These are phyloP conservation scores for Leguminivora glycinivorella DNA, from an alignment of 1,140 invertebrate genomes.

Conservation along the genomic window DNA sequence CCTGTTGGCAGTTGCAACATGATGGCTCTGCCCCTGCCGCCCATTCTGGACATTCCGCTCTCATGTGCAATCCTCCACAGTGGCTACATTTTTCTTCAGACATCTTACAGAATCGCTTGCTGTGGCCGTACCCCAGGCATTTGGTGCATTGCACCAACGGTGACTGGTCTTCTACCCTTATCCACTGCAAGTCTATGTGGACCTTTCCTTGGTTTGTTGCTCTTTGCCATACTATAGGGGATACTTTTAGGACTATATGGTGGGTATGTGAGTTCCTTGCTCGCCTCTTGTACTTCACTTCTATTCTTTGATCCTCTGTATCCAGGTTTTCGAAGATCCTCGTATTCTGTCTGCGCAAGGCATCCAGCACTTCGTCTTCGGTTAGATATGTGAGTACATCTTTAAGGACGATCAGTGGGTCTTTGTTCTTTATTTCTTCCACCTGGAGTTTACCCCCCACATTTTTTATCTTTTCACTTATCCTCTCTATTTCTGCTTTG, in stretches of 20 bases:
- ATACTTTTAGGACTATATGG: constrained; percentile 25
- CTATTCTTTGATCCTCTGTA: constrained; percentile 16
- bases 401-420: too few relatives aligned
- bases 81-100: constrained; percentile 29
- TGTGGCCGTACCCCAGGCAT: constrained; percentile 33
- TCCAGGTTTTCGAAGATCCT: constrained; percentile 15
- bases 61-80: constrained; percentile 32
- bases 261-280: constrained; percentile 28
- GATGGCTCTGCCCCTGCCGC: neutral
- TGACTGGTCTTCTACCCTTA: constrained; percentile 33
- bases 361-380: too few relatives aligned
- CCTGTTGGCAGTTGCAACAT: constrained; percentile 30
- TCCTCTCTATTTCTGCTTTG: too few relatives aligned
- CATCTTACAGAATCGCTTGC: constrained; percentile 27
- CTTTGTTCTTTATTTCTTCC: too few relatives aligned
- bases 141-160: constrained; percentile 36
- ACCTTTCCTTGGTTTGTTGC: neutral
- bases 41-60: constrained; percentile 16
- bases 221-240: constrained; percentile 24
- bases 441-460: too few relatives aligned
- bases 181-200: constrained; percentile 12
- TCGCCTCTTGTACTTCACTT: constrained; percentile 26
- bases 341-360: too few relatives aligned
- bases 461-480: too few relatives aligned
- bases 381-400: too few relatives aligned